A percentile compares a stretch with the other conserved stretches of the same genome.
These are phyloP conservation scores for Oostethus manadensis DNA, from an alignment of 2,113 vertebrate genomes.

Conservation along the genomic window DNA sequence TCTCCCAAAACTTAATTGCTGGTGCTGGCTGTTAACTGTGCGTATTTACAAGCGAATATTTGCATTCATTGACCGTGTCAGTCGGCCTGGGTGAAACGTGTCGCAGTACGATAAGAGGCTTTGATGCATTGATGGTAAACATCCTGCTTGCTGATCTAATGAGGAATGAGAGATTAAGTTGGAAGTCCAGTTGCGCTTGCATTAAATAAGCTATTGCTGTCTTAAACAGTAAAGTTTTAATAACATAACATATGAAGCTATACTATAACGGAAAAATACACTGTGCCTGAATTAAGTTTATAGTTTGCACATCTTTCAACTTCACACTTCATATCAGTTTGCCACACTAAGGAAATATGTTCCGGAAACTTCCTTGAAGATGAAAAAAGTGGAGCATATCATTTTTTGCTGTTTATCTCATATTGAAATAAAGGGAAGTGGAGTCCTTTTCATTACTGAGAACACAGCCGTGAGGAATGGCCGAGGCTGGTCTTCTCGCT, in stretches of 20 bases:
- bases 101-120: slow-evolving; percentile 32
- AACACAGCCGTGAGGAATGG: slow-evolving; percentile 24
- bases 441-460: slow-evolving; percentile 34
- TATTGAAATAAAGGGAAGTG: slow-evolving; percentile 19
- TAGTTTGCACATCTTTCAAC: slow-evolving; percentile 6
- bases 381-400: slow-evolving; percentile 28
- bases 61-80: slow-evolving; percentile 31
- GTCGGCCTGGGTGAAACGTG: slow-evolving; percentile 6
- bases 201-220: slow-evolving; percentile 2
- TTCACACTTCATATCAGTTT: slow-evolving; percentile 13
- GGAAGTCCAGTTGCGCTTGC: slow-evolving; percentile 4
- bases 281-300: neutral
- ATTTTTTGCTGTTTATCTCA: slow-evolving; percentile 28
- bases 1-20: slow-evolving; percentile 21
- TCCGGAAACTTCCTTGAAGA: slow-evolving; percentile 21
- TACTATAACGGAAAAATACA: neutral
- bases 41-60: slow-evolving; percentile 31
- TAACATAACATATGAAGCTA: neutral
- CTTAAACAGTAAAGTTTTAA: slow-evolving; percentile 1
- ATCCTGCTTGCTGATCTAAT: slow-evolving; percentile 11
- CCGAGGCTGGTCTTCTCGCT: slow-evolving; percentile 14
- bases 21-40: slow-evolving; percentile 19
- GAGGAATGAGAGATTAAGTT: slow-evolving; percentile 29
- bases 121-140: slow-evolving; percentile 23
- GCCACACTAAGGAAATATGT: slow-evolving; percentile 21